Conservation (phyloP, 2,888 invertebrate genomes). For the Plemyria rubiginata region DNA sequence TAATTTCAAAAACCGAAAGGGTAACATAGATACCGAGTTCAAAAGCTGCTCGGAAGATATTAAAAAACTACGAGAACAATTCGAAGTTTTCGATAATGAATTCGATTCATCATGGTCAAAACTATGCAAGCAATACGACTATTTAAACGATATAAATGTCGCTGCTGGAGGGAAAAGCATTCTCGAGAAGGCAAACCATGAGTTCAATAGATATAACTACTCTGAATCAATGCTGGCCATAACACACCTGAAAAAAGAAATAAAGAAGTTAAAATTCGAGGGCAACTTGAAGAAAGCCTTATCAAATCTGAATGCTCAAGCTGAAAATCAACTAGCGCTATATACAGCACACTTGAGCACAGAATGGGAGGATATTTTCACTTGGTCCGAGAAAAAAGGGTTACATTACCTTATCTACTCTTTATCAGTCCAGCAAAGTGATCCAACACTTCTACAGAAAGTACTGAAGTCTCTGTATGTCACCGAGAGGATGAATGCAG, state of each 20-base stretch:
- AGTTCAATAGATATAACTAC: conserved; percentile 69
- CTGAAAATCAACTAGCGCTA: conserved; percentile 71
- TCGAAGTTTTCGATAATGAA: conserved; percentile 58
- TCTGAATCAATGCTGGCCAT: conserved; percentile 65
- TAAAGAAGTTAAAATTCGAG: conserved; percentile 62
- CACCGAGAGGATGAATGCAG: conserved; percentile 72
- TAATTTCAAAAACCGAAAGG: conserved; percentile 70
- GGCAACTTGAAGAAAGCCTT: conserved; percentile 64
- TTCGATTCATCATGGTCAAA: conserved; percentile 58
- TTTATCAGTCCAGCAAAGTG: conserved; percentile 73
- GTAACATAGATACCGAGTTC: conserved; percentile 62
- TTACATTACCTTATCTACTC: conserved; percentile 67
- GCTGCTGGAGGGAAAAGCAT: conserved; percentile 64
- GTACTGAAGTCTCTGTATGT: conserved; percentile 70
- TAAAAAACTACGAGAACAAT: conserved; percentile 52
- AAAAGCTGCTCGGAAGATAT: conserved; percentile 52
- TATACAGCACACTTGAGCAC: conserved; percentile 72
- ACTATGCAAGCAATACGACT: conserved; percentile 53
- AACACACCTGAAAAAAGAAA: conserved; percentile 56
- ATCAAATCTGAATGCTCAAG: conserved; percentile 60
- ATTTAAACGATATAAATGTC: conserved; percentile 60
- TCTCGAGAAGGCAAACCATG: conserved; percentile 70
- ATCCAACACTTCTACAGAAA: conserved; percentile 67
- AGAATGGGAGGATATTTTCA: conserved; percentile 78
- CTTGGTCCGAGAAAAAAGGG: conserved; percentile 72